Evolutionary conservation across 2,888 invertebrate species (phyloP), one percentile per base, ranked within the genome.

Genomic region (Acrobasis suavella): DNA sequence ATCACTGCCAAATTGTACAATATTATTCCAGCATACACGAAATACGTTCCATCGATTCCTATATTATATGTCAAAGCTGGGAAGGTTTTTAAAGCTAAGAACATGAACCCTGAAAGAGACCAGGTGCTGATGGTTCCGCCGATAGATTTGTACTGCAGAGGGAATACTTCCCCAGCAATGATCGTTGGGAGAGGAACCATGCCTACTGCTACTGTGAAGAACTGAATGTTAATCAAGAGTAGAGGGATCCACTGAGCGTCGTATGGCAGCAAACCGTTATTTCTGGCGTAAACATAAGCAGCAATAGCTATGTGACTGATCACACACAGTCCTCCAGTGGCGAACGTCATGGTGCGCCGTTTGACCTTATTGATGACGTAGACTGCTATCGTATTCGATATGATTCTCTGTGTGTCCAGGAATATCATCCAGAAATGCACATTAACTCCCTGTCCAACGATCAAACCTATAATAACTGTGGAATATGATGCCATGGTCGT

Each of bases 121-220:
- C 93, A 91, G 22, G 94, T 85, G 14, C 94, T 93, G 10, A 95
- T 83, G 0, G 94, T 94, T 1, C 95, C 93, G 1, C 95, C 95
- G 0, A 94, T 80, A 32, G 94, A 94, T 61, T 94, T 88, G 59
- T 93, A 93, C 58, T 92, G 89, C 32, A 93, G 83, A 1, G 95
- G 93, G 67, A 95, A 95, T 0, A 96, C 88, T 76, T 96, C 96
- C 0, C 95, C 95, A 46, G 94, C 93, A 83, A 96, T 93, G 7
- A 95, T 93, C 87, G 94, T 95, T 0, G 96, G 95, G 64, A 96
- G 71, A 0, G 95, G 95, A 9, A 94, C 83, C 74, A 94, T 86
- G 0, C 95, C 95, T 0, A 93, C 82, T 3, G 93, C 91, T 0
- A 94, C 89, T 10, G 93, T 91, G 14, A 92, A 86, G 55, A 93